Percentiles rank a stretch among this genome's conserved stretches.
These are phyloP conservation scores for Andrena hattorfiana DNA, from an alignment of 2,888 invertebrate genomes.

Conservation along the genomic window DNA sequence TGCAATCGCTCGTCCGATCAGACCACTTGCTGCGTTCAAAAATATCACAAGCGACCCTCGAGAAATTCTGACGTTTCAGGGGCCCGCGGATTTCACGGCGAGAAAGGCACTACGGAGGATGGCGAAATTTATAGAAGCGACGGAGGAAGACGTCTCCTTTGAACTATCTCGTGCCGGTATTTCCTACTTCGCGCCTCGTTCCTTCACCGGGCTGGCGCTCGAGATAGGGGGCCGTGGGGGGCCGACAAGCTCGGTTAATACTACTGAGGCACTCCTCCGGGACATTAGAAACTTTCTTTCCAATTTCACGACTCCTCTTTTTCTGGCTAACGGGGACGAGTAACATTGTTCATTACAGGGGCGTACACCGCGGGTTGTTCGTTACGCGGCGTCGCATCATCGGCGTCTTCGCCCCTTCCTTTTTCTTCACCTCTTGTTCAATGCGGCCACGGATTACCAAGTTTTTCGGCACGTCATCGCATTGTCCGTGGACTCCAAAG, in stretches of 20 bases:
- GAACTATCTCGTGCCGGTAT: slow-evolving; percentile 48
- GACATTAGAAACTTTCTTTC: slow-evolving; percentile 61
- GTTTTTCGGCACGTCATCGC: neutral
- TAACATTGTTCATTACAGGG: slow-evolving; percentile 47
- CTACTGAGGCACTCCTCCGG: slow-evolving; percentile 41
- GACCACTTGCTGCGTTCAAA: neutral
- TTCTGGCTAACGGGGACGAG: slow-evolving; percentile 37
- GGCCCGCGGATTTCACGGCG: slow-evolving; percentile 32
- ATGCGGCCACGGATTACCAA: slow-evolving; percentile 1
- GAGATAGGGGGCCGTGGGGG: neutral
- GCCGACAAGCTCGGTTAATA: slow-evolving; percentile 55
- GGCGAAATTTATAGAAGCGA: slow-evolving; percentile 45
- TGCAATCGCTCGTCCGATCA: too few species aligned
- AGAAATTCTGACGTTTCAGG: slow-evolving; percentile 29
- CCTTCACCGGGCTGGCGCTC: neutral
- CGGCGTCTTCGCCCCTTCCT: neutral
- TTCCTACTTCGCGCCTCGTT: slow-evolving; percentile 45
- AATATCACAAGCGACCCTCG: neutral
- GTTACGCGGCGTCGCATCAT: slow-evolving; percentile 18
- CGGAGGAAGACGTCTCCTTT: slow-evolving; percentile 35
- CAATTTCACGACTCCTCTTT: slow-evolving; percentile 57
- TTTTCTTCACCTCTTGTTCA: neutral
- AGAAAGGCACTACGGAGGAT: slow-evolving; percentile 29
- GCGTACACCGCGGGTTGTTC: neutral
- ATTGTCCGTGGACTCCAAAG: neutral